A percentile compares a stretch with the other conserved stretches of the same genome.
Evolutionary conservation across 2,113 vertebrate species (phyloP).

Genomic region (Strix aluco): DNA sequence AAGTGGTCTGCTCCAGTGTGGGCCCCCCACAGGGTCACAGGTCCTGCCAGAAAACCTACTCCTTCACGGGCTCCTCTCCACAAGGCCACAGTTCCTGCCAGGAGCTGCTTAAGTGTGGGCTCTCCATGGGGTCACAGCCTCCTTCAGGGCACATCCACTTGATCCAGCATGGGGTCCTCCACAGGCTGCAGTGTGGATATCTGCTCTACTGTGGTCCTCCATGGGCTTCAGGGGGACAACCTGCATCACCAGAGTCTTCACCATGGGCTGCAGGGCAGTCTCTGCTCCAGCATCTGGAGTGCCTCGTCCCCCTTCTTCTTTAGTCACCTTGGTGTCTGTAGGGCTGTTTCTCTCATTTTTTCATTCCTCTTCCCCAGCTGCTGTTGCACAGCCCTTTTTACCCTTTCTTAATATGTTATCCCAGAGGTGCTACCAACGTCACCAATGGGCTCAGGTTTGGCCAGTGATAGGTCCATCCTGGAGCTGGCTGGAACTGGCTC

Average conservation of each 20-base stretch:
- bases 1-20: neutral
- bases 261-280: neutral
- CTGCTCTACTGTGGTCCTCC: neutral
- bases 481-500: neutral
- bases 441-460: neutral
- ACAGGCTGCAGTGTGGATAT: neutral
- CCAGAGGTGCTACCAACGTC: neutral
- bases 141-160: neutral
- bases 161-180: no score
- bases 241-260: neutral
- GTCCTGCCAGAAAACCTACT: neutral
- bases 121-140: neutral
- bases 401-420: neutral
- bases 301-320: neutral
- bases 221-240: neutral
- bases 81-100: neutral
- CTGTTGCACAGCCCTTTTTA: neutral
- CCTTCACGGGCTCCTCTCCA: neutral
- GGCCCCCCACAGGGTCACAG: neutral
- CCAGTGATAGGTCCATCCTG: neutral
- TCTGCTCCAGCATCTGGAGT: neutral
- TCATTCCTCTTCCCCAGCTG: neutral
- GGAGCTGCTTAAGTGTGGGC: rapidly evolving
- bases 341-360: neutral
- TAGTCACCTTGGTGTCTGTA: neutral